These are phyloP conservation scores for Hofmannophila pseudospretella DNA, from an alignment of 2,888 invertebrate genomes.

Conservation along the genomic window DNA sequence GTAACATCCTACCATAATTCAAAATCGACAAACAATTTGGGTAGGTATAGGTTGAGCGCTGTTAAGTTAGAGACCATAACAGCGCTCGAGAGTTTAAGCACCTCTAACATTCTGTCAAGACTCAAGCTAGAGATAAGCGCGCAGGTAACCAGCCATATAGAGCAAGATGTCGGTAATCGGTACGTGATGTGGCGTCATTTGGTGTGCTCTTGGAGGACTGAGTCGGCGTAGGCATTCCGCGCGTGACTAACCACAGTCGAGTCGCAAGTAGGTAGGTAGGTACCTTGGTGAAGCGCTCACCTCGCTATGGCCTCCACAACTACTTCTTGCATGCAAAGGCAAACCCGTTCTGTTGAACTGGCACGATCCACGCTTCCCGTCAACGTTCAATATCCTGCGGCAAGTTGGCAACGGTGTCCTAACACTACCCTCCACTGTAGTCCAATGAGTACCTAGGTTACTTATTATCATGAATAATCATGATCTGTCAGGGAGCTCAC, in stretches of 20 bases:
- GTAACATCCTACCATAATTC: too few species aligned
- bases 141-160: too few species aligned
- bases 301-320: conserved; percentile 63
- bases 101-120: too few species aligned
- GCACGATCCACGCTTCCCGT: conserved; percentile 30
- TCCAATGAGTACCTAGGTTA: not conserved
- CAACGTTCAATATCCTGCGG: conserved; percentile 4
- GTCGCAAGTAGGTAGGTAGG: conserved; percentile 30
- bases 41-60: too few species aligned
- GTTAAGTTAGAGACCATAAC: too few species aligned
- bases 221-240: conserved; percentile 56
- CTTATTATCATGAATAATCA: not conserved
- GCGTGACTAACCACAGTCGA: conserved; percentile 61
- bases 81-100: too few species aligned
- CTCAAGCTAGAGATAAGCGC: too few species aligned
- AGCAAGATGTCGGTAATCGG: not conserved
- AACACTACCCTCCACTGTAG: not conserved
- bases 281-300: conserved; percentile 58
- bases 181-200: conserved; percentile 15
- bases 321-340: conserved; percentile 62
- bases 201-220: conserved; percentile 44
- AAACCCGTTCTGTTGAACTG: conserved; percentile 56
- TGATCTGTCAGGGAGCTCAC: not conserved
- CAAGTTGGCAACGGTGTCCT: not conserved
- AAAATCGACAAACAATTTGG: too few species aligned